Evolutionary conservation across 2,797 vertebrate genomes (phyloP).

Genomic region (Paratrypauchen microcephalus): DNA sequence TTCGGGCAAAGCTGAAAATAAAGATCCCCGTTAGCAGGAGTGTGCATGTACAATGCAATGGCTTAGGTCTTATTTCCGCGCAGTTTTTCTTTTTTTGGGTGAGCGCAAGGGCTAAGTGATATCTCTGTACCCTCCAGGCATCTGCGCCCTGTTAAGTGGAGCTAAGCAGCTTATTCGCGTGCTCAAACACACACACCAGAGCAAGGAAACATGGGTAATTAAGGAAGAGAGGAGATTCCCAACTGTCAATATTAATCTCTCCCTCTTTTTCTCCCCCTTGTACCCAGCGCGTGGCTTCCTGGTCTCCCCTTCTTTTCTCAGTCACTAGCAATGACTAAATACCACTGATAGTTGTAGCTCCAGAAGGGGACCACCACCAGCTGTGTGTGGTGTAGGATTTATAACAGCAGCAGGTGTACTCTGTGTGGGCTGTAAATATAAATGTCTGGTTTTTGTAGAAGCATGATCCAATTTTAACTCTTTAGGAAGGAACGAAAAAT

Average conservation of each 20-base stretch:
- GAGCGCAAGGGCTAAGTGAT: conserved; percentile 65
- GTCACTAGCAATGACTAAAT: conserved; percentile 44
- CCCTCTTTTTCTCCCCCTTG: conserved; percentile 28
- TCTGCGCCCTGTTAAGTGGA: conserved; percentile 71
- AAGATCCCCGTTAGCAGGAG: conserved; percentile 34
- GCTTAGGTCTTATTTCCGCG: conserved; percentile 28
- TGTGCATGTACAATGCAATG: conserved; percentile 25
- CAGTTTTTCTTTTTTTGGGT: conserved; percentile 31
- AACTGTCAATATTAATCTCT: conserved; percentile 74
- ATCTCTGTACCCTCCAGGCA: conserved; percentile 73
- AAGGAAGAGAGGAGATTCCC: conserved; percentile 74
- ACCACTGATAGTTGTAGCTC: conserved; percentile 23
- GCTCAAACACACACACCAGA: conserved; percentile 60
- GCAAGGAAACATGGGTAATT: conserved; percentile 74
- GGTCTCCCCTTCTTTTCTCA: conserved; percentile 26
- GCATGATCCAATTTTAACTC: conserved; percentile 1
- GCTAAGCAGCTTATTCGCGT: conserved; percentile 73
- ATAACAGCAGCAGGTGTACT: conserved; percentile 6
- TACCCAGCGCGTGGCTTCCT: conserved; percentile 16
- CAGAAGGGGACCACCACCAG: conserved; percentile 23
- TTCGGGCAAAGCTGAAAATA: conserved; percentile 24
- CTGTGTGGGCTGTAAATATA: conserved; percentile 7
- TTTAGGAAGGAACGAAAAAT: background rate
- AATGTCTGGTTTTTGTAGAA: background rate
- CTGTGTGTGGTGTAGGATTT: conserved; percentile 9